Percentiles rank a stretch among this genome's conserved stretches.
Conservation (phyloP, 1,140 invertebrate species). For the Anastatus disparis region DNA sequence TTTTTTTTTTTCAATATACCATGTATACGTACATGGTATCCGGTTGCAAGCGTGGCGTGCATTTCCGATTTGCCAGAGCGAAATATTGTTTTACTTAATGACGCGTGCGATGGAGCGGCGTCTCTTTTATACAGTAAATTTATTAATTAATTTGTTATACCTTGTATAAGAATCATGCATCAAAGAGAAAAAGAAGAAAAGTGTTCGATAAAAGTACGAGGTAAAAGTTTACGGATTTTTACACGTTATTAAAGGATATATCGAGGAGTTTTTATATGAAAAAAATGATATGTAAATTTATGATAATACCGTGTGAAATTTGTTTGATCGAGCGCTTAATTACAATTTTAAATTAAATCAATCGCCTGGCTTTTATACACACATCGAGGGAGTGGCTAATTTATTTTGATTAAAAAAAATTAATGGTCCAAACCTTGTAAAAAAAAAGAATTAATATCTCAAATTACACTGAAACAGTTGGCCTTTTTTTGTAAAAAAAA, state of each 20-base stretch:
- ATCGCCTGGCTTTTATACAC: background rate
- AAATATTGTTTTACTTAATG: conserved; percentile 13
- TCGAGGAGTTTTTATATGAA: background rate
- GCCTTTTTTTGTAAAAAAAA: background rate
- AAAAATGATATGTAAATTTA: conserved; percentile 21
- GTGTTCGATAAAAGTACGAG: background rate
- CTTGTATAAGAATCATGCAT: too few species aligned
- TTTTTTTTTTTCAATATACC: too few species aligned
- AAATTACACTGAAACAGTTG: too few species aligned
- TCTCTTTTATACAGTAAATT: too few species aligned
- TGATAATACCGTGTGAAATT: conserved; percentile 22
- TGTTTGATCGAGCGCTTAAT: conserved; percentile 18
- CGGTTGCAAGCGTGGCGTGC: too few species aligned
- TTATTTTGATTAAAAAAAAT: conserved; percentile 31
- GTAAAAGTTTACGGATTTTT: conserved; percentile 2
- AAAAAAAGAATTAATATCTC: background rate
- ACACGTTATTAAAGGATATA: background rate
- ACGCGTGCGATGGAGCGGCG: background rate
- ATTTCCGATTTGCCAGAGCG: too few species aligned
- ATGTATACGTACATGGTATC: too few species aligned
- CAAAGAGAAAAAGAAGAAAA: too few species aligned
- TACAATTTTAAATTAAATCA: conserved; percentile 31
- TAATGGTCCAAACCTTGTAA: background rate
- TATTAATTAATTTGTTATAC: too few species aligned
- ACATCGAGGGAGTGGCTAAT: background rate